Evolutionary conservation across 2,888 invertebrate species (phyloP), one percentile per base, ranked within the genome.

Genomic region (Erynnis tages): DNA sequence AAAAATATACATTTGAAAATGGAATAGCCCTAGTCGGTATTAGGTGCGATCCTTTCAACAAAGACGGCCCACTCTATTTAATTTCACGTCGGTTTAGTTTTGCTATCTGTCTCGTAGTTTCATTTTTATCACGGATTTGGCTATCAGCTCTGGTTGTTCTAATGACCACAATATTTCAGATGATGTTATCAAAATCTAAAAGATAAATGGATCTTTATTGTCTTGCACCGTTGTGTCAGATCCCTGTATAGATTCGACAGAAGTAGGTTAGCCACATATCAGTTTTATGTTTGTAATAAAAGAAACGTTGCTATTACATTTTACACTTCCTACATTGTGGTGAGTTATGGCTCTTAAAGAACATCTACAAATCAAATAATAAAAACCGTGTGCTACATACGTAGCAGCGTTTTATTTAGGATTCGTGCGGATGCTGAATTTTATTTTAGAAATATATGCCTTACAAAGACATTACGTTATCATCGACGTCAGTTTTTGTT

Each of bases 1-100:
- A 81, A 74, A 77, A 69, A 67, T 65, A 65, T 65, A 65, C 59
- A 71, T 70, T 71, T 66, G 63, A 69, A 72, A 68, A 69, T 65
- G 58, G 65, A 68, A 65, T 64, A 63, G 62, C 56, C 52, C 52
- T 40, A 58, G 54, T 58, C 55, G 49, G 27, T 54, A 21, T 44
- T 48, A 13, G 45, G 34, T 25, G 21, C 30, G 21, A 27, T 54
- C 46, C 47, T 55, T 41, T 47, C 45, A 17, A 46, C 27, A 35
- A 46, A 19, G 46, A 27, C 47, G 16, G 16, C 34, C 44, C 17
- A n/a, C n/a, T n/a, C n/a, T n/a, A n/a, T n/a, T n/a, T n/a, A n/a
- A 40, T 23, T 16, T 35, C 0, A 27, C 3, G 35, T 10, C 10
- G 11, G 11, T 7, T 4, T 29, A 34, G 23, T 32, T 34, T 44